Evolutionary conservation across 2,113 vertebrate genomes (phyloP), one percentile per base, ranked within the genome.

Genomic region (Procavia capensis): DNA sequence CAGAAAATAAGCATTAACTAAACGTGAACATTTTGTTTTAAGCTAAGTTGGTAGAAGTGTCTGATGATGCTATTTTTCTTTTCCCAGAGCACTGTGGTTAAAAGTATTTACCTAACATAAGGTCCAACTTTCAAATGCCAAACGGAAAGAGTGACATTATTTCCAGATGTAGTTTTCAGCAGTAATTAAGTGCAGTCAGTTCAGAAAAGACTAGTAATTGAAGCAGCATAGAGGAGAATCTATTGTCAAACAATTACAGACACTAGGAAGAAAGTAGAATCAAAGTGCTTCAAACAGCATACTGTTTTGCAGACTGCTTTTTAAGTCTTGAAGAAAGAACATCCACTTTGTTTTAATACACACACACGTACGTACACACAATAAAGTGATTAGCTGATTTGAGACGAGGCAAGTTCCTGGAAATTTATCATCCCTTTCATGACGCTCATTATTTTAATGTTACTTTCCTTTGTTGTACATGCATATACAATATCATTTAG

Each of bases 151-250:
- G 31, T 96, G 86, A 95, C 97, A 97, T 97, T 3, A 3, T 96
- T 98, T 98, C 97, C 97, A 98, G 97, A 98, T 97, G 97, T 96
- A 98, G 95, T 64, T 98, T 97, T 97, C 95, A 98, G 85, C 91
- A 97, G 97, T 98, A 98, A 98, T 98, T 98, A 98, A 98, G 72
- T 92, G 79, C 81, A 97, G 94, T 97, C 90, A 96, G 90, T 98
- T 98, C 85, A 94, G 94, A 98, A 90, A 24, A 10, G 86, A 95
- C 57, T 95, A 93, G 85, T 97, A 97, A 98, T 74, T 97, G 95
- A 97, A 98, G 78, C 20, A 96, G 50, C 75, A 87, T 74, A 93
- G 84, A 97, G 97, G 45, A 96, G 59, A 97, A 97, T 97, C 97
- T 98, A 97, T 95, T 97, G 86, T 86, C 96, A 97, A 98, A 96